Evolutionary conservation across 2,888 invertebrate species (phyloP).

Genomic region (Syrista parreyssii): DNA sequence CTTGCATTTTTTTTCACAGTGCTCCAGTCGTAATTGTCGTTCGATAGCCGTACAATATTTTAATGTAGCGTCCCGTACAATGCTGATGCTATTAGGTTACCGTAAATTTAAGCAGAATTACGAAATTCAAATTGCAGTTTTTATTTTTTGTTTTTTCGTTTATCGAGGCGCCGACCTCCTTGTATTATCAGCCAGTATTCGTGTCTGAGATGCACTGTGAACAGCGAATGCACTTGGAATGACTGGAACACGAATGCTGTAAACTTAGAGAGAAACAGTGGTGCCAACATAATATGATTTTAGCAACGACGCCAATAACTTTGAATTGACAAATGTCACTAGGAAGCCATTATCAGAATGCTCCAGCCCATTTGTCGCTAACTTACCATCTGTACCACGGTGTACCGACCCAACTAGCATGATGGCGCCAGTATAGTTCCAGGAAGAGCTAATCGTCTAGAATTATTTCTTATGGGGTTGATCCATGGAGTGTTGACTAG

Average conservation of each 20-base stretch:
- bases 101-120: background rate
- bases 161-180: background rate
- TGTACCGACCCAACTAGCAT: background rate
- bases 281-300: constrained; percentile 22
- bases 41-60: background rate
- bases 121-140: background rate
- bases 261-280: constrained; percentile 12
- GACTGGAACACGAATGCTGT: background rate
- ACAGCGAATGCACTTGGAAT: constrained; percentile 18
- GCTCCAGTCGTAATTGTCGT: background rate
- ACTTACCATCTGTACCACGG: background rate
- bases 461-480: no score
- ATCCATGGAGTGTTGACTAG: no score
- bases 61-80: background rate
- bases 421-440: no score
- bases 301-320: constrained; percentile 18
- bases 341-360: constrained; percentile 1
- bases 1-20: constrained; percentile 10
- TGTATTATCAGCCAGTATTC: constrained; percentile 16
- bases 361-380: background rate
- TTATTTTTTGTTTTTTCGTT: background rate
- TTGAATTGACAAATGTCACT: constrained; percentile 25
- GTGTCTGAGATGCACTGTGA: constrained; percentile 23
- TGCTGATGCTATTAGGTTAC: background rate
- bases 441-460: no score